Evolutionary conservation across 2,888 invertebrate species (phyloP).

Genomic region (Monochamus alternatus): DNA sequence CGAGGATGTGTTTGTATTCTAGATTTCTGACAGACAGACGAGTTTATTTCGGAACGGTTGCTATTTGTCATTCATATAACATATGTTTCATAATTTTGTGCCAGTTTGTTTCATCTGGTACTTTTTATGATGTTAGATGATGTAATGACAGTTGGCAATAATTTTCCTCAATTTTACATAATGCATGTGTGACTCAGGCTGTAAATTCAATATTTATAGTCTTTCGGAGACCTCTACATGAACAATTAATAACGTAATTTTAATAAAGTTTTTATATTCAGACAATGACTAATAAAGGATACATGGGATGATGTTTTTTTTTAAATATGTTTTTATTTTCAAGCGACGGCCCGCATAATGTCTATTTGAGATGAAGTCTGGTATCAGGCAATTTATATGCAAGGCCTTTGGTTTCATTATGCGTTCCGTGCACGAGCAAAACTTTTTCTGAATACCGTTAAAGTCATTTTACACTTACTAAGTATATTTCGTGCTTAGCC

Average conservation of each 20-base stretch:
- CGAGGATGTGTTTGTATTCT: not conserved
- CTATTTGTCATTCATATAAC: not conserved
- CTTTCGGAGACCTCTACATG: constrained; percentile 6
- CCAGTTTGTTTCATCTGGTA: too few relatives aligned
- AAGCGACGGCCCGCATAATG: not conserved
- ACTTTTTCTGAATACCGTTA: not conserved
- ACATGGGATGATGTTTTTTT: constrained; percentile 6
- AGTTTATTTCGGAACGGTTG: not conserved
- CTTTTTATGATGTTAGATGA: too few relatives aligned
- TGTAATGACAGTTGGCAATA: too few relatives aligned
- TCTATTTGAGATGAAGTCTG: not conserved
- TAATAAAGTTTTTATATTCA: not conserved
- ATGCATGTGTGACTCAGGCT: not conserved
- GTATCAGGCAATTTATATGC: too few relatives aligned
- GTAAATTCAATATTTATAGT: constrained; percentile 14
- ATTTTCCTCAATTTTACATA: too few relatives aligned
- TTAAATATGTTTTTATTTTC: not conserved
- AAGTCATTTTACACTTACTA: too few relatives aligned
- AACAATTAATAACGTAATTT: not conserved
- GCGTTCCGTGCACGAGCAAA: not conserved
- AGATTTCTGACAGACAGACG: not conserved
- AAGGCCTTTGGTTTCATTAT: too few relatives aligned
- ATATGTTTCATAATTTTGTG: not conserved
- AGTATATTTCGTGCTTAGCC: too few relatives aligned
- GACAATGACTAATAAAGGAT: not conserved